phyloP scores from a whole-genome alignment of 2,888 invertebrate genomes.

The Plusia festucae region DNA sequence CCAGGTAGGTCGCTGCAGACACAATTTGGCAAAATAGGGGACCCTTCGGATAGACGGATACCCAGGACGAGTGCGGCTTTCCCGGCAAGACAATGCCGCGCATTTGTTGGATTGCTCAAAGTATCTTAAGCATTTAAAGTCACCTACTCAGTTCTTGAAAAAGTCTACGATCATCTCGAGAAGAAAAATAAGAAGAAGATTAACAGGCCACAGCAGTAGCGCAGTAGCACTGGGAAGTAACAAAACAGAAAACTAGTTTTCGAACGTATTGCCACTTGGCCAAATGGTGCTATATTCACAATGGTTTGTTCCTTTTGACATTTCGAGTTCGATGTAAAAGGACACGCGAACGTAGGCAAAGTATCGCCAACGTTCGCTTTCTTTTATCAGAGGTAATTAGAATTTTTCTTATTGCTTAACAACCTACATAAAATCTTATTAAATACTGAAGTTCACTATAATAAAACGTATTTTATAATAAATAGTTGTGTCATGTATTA shows the following conservation, averaged over 20 bases:
- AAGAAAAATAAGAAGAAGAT: too few species aligned
- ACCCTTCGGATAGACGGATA: too few species aligned
- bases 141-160: too few species aligned
- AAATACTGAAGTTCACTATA: constrained; percentile 27
- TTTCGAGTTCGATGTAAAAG: constrained; percentile 79
- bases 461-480: constrained; percentile 37
- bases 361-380: constrained; percentile 82
- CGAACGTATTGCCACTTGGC: constrained; percentile 48
- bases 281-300: constrained; percentile 58
- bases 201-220: too few species aligned
- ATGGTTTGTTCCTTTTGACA: constrained; percentile 81
- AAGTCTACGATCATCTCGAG: too few species aligned
- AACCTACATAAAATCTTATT: constrained; percentile 25
- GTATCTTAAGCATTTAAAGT: too few species aligned
- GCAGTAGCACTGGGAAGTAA: too few species aligned
- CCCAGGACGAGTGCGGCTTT: too few species aligned
- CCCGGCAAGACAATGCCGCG: too few species aligned
- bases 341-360: constrained; percentile 88
- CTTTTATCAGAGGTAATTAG: constrained; percentile 80
- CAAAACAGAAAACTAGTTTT: constrained; percentile 16
- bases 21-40: too few species aligned
- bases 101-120: too few species aligned
- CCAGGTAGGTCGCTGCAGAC: too few species aligned
- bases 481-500: constrained; percentile 60
- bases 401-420: constrained; percentile 40